Evolutionary conservation across 1,140 invertebrate genomes (phyloP), one percentile per base, ranked within the genome.

Genomic region (Amphibalanus amphitrite): DNA sequence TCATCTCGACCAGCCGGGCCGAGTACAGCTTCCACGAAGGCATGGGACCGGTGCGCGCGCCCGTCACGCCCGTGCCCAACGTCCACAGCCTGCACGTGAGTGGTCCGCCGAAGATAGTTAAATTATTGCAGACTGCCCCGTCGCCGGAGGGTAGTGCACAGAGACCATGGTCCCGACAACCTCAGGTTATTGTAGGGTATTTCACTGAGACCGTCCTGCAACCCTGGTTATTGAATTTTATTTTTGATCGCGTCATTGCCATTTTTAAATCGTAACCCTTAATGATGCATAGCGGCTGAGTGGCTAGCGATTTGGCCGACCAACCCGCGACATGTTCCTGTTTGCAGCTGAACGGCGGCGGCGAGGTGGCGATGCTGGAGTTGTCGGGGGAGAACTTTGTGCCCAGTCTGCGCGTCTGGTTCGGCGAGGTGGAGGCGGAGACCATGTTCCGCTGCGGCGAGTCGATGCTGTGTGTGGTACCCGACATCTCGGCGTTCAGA

Each of bases 1-100:
- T 99, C 78, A 99, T 99, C 76, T 98, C 94, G 64, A 99, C 97
- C 1, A 96, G 99, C 80, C 98, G 98, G 80, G 97, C 96, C 0
- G 97, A 99, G 82, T 99, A 99, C 81, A 95, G 96, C 76, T 99
- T 98, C 78, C 99, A 90, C 82, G 97, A 99, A 81, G 97, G 95
- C 29, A 98, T 98, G 95, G 97, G 97, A 3, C 95, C 95, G 33
- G 93, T 97, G 0, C 86, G 92, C 33, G 88, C 88, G 0, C 95
- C 96, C 3, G 93, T 99, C 0, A 98, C 96, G 0, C 97, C 97
- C 0, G 95, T 98, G 4, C 96, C 96, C 0, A 85, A 97, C 29
- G 95, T 98, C 0, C 92, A 93, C 77, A 95, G 91, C 72, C 80
- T 98, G 38, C 94, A 96, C 80, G 84, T 87, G 78, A 80, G 81